These are phyloP conservation scores for Desmodus rotundus DNA, from an alignment of 2,113 vertebrate genomes.

Conservation along the genomic window DNA sequence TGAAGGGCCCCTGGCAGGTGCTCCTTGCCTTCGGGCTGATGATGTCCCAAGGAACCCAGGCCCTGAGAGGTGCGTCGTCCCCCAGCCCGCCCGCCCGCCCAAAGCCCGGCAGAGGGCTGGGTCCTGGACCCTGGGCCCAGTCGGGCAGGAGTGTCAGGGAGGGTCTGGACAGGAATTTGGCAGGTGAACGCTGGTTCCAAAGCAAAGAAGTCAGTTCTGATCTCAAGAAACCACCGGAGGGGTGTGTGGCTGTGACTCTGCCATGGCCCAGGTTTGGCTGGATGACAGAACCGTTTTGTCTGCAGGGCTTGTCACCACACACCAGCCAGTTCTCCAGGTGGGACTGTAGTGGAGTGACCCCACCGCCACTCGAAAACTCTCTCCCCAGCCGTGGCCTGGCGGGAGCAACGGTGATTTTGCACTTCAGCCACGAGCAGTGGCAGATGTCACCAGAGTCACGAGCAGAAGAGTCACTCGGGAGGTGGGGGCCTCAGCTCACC, in stretches of 20 bases:
- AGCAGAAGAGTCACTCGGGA: no score
- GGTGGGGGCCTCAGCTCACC: constrained; percentile 19
- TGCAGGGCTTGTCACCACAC: constrained; percentile 95
- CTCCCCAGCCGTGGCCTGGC: constrained; percentile 75
- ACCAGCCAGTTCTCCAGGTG: constrained; percentile 96
- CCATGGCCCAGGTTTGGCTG: constrained; percentile 71
- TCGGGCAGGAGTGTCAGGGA: no score
- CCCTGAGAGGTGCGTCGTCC: background rate
- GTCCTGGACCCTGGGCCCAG: background rate
- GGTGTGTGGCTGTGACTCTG: background rate
- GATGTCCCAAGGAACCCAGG: background rate
- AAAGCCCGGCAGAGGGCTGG: fast-evolving
- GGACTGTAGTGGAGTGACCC: constrained; percentile 94
- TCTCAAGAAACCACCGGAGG: fast-evolving
- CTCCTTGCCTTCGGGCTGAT: background rate
- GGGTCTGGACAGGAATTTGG: background rate
- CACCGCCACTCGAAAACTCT: constrained; percentile 88
- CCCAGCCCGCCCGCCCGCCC: background rate
- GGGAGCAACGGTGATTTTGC: constrained; percentile 80
- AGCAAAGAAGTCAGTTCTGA: fast-evolving
- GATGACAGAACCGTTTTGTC: constrained; percentile 90
- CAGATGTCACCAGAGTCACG: background rate
- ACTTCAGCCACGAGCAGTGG: constrained; percentile 81
- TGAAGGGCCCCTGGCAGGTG: background rate
- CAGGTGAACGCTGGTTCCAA: background rate